Conservation (phyloP, 2,113 vertebrate species). For the Aspidoscelis tigris region DNA sequence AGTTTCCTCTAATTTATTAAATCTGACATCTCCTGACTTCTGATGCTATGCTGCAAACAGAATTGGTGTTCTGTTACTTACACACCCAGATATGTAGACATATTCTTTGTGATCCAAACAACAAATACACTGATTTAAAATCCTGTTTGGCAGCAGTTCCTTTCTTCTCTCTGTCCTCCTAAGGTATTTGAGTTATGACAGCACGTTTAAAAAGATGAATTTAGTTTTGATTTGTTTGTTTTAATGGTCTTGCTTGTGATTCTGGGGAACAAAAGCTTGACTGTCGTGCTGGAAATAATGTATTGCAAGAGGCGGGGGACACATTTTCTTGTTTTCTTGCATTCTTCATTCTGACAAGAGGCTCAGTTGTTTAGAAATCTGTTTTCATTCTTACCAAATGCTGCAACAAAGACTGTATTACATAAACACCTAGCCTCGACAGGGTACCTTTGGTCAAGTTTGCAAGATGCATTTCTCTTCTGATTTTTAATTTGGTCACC, state of each 20-base stretch:
- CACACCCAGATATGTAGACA: neutral
- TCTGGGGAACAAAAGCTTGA: constrained; percentile 63
- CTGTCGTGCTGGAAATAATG: constrained; percentile 56
- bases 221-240: constrained; percentile 61
- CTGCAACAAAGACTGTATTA: constrained; percentile 11
- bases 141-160: neutral
- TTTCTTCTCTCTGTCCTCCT: neutral
- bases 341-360: constrained; percentile 53
- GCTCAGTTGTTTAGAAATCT: constrained; percentile 37
- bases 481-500: neutral
- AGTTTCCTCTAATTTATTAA: neutral
- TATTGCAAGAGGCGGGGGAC: constrained; percentile 40
- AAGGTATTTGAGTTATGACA: constrained; percentile 42
- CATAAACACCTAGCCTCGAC: neutral
- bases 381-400: constrained; percentile 23
- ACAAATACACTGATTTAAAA: constrained; percentile 8
- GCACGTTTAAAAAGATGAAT: constrained; percentile 62
- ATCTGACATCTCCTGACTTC: neutral
- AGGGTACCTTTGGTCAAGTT: constrained; percentile 2
- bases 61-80: neutral
- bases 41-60: neutral
- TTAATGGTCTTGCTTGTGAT: constrained; percentile 54
- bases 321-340: constrained; percentile 51
- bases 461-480: constrained; percentile 5
- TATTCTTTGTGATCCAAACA: constrained; percentile 3